These are phyloP conservation scores for Tragopan temminckii DNA, from an alignment of 2,797 vertebrate species.

Conservation along the genomic window DNA sequence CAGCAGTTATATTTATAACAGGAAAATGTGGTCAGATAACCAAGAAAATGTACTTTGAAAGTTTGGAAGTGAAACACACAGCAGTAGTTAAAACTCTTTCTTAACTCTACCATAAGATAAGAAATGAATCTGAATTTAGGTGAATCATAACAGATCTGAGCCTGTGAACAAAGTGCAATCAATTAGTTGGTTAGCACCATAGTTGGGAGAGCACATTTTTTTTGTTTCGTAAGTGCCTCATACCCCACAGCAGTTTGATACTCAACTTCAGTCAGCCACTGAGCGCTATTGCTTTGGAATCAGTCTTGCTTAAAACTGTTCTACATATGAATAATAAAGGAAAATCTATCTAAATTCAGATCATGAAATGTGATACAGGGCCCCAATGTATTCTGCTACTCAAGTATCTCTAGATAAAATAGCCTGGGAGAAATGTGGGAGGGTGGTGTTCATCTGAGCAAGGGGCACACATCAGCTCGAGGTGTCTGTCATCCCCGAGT, in stretches of 20 bases:
- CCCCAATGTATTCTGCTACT: neutral
- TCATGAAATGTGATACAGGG: neutral
- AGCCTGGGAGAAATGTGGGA: neutral
- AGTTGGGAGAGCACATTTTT: neutral
- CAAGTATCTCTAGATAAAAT: neutral
- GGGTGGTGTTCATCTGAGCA: neutral
- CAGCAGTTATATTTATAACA: neutral
- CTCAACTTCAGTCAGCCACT: neutral
- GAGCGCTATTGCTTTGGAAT: neutral
- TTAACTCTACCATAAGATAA: neutral
- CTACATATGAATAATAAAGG: neutral
- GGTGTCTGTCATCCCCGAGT: neutral
- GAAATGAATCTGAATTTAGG: neutral
- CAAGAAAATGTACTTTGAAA: neutral
- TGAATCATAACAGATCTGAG: neutral
- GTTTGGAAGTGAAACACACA: neutral
- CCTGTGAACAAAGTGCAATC: neutral
- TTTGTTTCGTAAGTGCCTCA: neutral
- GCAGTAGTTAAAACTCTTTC: neutral
- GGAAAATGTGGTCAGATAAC: neutral
- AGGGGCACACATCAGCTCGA: neutral
- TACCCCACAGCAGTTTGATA: neutral
- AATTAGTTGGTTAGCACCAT: neutral
- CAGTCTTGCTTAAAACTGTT: neutral
- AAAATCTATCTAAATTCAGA: neutral